These are phyloP conservation scores for Notarius quadriscutis DNA, from an alignment of 2,113 vertebrate genomes.

Conservation along the genomic window DNA sequence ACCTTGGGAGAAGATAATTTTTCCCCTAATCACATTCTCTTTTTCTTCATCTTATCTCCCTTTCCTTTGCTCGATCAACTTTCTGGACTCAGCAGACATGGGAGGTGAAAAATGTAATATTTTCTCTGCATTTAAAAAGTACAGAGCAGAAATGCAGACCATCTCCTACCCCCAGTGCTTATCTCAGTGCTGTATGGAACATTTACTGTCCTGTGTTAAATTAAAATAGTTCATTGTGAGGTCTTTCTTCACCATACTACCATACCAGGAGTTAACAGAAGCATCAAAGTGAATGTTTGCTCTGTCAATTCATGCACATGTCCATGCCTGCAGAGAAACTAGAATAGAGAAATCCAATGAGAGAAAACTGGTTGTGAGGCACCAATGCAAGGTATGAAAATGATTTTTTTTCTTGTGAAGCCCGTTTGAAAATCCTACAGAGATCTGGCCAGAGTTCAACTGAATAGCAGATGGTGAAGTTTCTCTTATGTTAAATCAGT, in stretches of 20 bases:
- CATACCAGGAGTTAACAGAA: not conserved
- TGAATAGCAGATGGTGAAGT: slow-evolving; percentile 2
- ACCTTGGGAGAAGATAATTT: slow-evolving; percentile 61
- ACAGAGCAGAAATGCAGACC: not conserved
- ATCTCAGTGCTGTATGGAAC: not conserved
- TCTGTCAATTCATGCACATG: not conserved
- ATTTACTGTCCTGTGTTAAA: not conserved
- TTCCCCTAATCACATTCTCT: not conserved
- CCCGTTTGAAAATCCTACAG: not conserved
- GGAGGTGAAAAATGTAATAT: not conserved
- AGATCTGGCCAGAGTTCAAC: not conserved
- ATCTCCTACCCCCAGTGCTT: not conserved
- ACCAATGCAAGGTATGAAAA: not conserved
- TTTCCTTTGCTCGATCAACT: not conserved
- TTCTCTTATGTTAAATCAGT: slow-evolving; percentile 14
- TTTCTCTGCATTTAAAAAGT: slow-evolving; percentile 4
- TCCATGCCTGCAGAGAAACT: not conserved
- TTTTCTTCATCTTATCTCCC: slow-evolving; percentile 6
- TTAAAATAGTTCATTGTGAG: not conserved
- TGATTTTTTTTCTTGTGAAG: not conserved
- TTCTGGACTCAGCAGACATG: slow-evolving; percentile 7
- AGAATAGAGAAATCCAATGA: not conserved
- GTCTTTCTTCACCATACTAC: not conserved
- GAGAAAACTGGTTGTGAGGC: not conserved
- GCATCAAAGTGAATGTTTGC: not conserved